A percentile compares a stretch with the other conserved stretches of the same genome.
These are phyloP conservation scores for Dipodomys ordii DNA, from an alignment of 2,113 vertebrate genomes.

Conservation along the genomic window DNA sequence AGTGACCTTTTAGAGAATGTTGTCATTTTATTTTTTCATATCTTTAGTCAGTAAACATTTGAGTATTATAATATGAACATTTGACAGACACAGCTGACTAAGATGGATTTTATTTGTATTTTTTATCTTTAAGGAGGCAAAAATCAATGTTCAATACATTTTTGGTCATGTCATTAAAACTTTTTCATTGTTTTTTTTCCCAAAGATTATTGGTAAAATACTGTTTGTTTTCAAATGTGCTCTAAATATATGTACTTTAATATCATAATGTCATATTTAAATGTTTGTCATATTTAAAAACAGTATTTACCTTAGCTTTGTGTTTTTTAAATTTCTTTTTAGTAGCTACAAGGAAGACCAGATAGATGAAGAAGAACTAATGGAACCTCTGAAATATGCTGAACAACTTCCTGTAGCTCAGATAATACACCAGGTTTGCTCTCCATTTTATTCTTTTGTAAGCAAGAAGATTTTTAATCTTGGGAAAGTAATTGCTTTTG, in stretches of 20 bases:
- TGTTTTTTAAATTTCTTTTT: constrained; percentile 46
- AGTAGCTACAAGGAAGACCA: constrained; percentile 61
- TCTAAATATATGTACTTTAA: not conserved
- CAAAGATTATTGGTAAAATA: constrained; percentile 24
- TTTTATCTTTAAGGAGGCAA: constrained; percentile 12
- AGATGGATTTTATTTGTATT: not conserved
- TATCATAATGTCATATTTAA: not conserved
- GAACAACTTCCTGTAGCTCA: constrained; percentile 97
- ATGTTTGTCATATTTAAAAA: constrained; percentile 19
- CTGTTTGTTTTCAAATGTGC: not conserved
- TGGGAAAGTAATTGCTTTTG: constrained; percentile 79
- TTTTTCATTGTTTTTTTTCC: constrained; percentile 24
- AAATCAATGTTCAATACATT: not conserved
- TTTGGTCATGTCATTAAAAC: not conserved
- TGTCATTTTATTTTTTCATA: constrained; percentile 51
- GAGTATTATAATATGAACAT: constrained; percentile 6
- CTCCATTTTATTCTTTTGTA: constrained; percentile 75
- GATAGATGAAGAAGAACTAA: constrained; percentile 78
- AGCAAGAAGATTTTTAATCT: constrained; percentile 73
- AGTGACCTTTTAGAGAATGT: not conserved
- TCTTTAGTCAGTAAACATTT: constrained; percentile 7
- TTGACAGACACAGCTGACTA: constrained; percentile 6
- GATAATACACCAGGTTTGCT: constrained; percentile 97
- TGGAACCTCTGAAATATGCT: constrained; percentile 89
- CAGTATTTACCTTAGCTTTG: not conserved